Conservation (phyloP, 2,888 invertebrate genomes). For the Rugalucina vietnamica region DNA sequence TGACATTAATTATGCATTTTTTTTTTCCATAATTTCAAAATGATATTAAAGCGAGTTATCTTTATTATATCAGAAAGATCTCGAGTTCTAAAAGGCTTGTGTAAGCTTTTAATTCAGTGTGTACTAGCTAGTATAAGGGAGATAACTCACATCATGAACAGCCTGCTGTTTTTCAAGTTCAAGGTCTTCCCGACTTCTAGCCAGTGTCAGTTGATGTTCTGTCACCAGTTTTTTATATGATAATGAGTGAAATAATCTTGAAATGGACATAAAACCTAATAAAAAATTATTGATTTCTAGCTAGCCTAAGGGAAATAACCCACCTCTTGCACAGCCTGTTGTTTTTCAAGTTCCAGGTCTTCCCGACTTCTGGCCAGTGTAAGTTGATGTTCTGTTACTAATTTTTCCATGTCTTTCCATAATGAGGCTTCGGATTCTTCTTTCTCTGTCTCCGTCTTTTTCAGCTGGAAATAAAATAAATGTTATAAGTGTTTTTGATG, state of each 20-base stretch:
- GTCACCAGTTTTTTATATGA: conserved; percentile 37
- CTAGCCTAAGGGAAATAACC: background rate
- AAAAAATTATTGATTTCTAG: background rate
- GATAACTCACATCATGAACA: conserved; percentile 28
- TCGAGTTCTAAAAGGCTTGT: too few relatives aligned
- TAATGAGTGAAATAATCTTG: too few relatives aligned
- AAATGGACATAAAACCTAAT: too few relatives aligned
- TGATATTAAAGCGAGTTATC: too few relatives aligned
- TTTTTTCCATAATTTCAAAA: too few relatives aligned
- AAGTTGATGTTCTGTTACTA: conserved; percentile 43
- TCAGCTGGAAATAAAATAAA: conserved; percentile 37
- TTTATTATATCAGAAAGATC: too few relatives aligned
- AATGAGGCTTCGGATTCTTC: conserved; percentile 51
- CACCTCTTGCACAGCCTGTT: conserved; percentile 33
- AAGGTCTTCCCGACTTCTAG: conserved; percentile 29
- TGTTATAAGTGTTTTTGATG: too few relatives aligned
- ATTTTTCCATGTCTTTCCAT: conserved; percentile 57
- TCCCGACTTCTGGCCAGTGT: conserved; percentile 28
- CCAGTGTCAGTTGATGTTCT: conserved; percentile 40
- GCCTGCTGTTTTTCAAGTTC: conserved; percentile 31
- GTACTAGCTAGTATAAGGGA: background rate
- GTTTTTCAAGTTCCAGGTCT: conserved; percentile 30
- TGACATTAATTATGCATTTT: too few relatives aligned
- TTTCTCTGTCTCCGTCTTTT: conserved; percentile 56
- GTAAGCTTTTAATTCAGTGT: too few relatives aligned